A percentile compares a stretch with the other conserved stretches of the same genome.
Conservation (phyloP, 2,797 vertebrate genomes). For the Typhlichthys subterraneus region DNA sequence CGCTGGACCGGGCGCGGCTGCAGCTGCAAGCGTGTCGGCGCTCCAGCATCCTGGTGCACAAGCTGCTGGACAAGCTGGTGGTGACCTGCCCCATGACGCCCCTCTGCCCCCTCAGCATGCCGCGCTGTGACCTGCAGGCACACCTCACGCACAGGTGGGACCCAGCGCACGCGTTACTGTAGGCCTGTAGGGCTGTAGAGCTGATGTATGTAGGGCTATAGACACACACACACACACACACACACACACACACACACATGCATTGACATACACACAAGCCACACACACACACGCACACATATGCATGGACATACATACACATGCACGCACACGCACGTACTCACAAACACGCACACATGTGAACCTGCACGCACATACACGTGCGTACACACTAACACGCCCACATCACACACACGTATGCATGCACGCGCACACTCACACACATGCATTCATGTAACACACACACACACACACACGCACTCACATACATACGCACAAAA, state of each 20-base stretch:
- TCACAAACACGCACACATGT: neutral
- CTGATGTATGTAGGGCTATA: no score
- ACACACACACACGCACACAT: no score
- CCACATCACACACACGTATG: neutral
- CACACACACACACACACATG: no score
- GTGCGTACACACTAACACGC: neutral
- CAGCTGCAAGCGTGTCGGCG: slow-evolving; percentile 94
- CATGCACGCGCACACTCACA: neutral
- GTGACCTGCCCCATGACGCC: slow-evolving; percentile 87
- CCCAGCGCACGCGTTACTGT: slow-evolving; percentile 26
- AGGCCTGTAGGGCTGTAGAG: no score
- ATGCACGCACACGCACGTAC: neutral
- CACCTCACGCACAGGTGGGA: slow-evolving; percentile 95
- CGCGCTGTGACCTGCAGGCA: slow-evolving; percentile 93
- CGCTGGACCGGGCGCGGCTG: slow-evolving; percentile 90
- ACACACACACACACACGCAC: neutral
- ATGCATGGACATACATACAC: no score
- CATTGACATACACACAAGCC: no score
- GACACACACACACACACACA: neutral
- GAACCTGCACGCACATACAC: no score
- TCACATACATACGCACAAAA: no score
- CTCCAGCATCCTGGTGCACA: slow-evolving; percentile 97
- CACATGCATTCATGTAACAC: no score
- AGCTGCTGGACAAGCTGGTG: slow-evolving; percentile 93
- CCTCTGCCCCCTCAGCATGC: slow-evolving; percentile 90